A percentile compares a stretch with the other conserved stretches of the same genome.
These are phyloP conservation scores for Hipposideros larvatus DNA, from an alignment of 2,797 vertebrate species.

Conservation along the genomic window DNA sequence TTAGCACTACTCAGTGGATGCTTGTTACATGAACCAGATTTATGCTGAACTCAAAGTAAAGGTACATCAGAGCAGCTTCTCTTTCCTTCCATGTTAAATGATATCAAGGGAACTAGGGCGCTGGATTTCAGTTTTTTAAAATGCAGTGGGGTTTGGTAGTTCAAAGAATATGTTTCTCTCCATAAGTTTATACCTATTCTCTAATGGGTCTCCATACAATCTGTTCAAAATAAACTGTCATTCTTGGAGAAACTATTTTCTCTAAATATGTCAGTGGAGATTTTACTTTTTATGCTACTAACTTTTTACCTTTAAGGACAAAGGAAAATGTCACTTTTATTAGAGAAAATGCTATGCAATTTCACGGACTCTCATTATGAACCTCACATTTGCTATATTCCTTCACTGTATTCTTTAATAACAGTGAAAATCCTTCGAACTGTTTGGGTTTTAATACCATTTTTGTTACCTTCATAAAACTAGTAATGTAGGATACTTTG, in stretches of 20 bases:
- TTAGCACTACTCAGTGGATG: no score
- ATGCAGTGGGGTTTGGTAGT: no score
- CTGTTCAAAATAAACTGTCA: neutral
- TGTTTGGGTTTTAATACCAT: conserved; percentile 41
- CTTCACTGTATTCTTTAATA: neutral
- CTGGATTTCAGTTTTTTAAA: no score
- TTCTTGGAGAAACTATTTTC: conserved; percentile 1
- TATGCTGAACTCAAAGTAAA: no score
- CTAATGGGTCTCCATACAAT: neutral
- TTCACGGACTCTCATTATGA: conserved; percentile 48
- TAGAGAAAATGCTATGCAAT: conserved; percentile 39
- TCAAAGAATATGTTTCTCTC: no score
- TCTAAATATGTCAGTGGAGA: neutral
- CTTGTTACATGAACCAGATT: no score
- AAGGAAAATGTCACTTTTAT: conserved; percentile 43
- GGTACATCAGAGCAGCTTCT: no score
- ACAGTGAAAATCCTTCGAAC: conserved; percentile 20
- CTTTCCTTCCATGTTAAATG: no score
- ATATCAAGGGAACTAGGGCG: no score
- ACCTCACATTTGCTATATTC: conserved; percentile 9
- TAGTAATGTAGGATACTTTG: conserved; percentile 53
- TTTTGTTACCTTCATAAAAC: conserved; percentile 61
- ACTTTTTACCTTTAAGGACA: conserved; percentile 40
- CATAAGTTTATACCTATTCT: neutral
- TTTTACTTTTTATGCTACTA: neutral